Evolutionary conservation across 2,797 vertebrate species (phyloP).

Genomic region (Allobates femoralis): DNA sequence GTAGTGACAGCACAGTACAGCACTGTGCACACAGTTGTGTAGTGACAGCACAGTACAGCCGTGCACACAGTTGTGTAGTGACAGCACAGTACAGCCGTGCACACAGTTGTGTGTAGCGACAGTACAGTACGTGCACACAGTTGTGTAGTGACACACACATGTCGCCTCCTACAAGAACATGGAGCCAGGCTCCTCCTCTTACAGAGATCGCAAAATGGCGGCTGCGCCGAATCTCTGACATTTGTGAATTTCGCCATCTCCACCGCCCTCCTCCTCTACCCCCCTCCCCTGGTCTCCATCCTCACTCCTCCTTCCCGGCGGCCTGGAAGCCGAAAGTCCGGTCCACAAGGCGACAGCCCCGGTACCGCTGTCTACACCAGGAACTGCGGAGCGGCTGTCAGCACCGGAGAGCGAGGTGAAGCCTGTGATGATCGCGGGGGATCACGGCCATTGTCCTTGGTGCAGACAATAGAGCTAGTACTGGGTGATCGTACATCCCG

Average conservation of each 20-base stretch:
- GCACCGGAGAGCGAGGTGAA: constrained; percentile 25
- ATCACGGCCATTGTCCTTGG: not conserved
- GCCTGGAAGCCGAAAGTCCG: constrained; percentile 58
- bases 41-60: too few relatives aligned
- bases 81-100: too few relatives aligned
- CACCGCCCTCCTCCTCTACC: constrained; percentile 11
- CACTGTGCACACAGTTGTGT: too few relatives aligned
- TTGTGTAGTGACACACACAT: not conserved
- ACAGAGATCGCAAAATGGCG: constrained; percentile 55
- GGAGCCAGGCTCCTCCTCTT: constrained; percentile 37
- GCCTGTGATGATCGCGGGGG: not conserved
- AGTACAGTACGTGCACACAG: too few relatives aligned
- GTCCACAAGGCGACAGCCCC: not conserved
- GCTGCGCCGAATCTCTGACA: constrained; percentile 57
- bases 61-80: too few relatives aligned
- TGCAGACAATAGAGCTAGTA: not conserved
- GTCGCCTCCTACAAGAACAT: not conserved
- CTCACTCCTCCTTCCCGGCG: constrained; percentile 41
- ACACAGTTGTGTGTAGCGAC: too few relatives aligned
- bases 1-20: too few relatives aligned
- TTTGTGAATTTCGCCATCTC: constrained; percentile 31
- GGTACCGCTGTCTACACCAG: not conserved
- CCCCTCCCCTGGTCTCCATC: not conserved
- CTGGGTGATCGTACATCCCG: too few relatives aligned
- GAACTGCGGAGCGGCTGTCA: not conserved